Evolutionary conservation across 2,797 vertebrate species (phyloP).

Genomic region (Sebastes taczanowskii): DNA sequence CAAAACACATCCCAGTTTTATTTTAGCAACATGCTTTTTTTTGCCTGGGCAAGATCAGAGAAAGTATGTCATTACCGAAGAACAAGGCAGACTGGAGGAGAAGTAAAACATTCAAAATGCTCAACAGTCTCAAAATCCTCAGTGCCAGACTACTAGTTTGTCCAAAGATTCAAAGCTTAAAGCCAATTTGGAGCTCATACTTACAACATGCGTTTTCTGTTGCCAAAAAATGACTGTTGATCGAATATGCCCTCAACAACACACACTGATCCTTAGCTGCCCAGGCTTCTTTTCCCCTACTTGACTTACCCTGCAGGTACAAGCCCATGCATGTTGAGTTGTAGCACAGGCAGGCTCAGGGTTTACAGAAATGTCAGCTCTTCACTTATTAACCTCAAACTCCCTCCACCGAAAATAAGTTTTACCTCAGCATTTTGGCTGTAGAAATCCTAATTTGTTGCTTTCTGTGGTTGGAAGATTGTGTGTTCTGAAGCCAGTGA

Average conservation of each 20-base stretch:
- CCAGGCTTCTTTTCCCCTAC: not conserved
- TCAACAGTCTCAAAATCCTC: slow-evolving; percentile 13
- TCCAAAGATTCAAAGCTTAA: not conserved
- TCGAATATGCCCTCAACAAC: not conserved
- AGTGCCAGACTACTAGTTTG: not conserved
- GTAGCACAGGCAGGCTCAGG: slow-evolving; percentile 23
- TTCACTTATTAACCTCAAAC: not conserved
- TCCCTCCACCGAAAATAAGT: not conserved
- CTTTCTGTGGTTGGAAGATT: not conserved
- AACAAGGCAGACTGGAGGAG: slow-evolving; percentile 21
- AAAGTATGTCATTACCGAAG: slow-evolving; percentile 31
- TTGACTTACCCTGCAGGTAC: slow-evolving; percentile 52
- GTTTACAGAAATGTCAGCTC: slow-evolving; percentile 34
- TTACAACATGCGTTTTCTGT: slow-evolving; percentile 54
- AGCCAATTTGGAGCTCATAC: slow-evolving; percentile 46
- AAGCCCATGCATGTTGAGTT: slow-evolving; percentile 47
- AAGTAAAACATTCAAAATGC: slow-evolving; percentile 37
- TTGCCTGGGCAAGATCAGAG: slow-evolving; percentile 33
- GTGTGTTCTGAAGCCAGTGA: not conserved
- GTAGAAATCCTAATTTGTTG: not conserved
- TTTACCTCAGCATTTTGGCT: not conserved
- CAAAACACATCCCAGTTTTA: slow-evolving; percentile 49
- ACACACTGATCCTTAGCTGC: slow-evolving; percentile 15
- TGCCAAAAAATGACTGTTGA: slow-evolving; percentile 11
- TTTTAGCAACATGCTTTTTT: slow-evolving; percentile 41